These are phyloP conservation scores for Lytechinus variegatus DNA, from an alignment of 35 echinoderm and acorn worm species.

Conservation along the genomic window DNA sequence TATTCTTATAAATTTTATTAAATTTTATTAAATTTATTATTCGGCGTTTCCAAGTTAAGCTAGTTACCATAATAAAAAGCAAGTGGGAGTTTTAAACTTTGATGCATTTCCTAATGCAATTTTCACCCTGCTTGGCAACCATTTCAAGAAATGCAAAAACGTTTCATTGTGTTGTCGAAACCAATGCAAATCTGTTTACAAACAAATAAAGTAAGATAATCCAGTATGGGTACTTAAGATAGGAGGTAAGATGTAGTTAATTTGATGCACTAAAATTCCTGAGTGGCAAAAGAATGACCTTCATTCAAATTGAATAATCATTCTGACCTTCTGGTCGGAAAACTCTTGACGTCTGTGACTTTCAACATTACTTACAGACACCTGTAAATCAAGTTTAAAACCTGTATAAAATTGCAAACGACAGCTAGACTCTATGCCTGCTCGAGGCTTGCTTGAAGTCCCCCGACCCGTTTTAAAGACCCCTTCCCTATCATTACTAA, in stretches of 20 bases:
- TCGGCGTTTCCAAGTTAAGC: no score
- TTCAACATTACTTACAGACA: background rate
- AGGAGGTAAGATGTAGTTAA: background rate
- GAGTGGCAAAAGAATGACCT: background rate
- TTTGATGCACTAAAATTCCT: background rate
- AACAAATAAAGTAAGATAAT: background rate
- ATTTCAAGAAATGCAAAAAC: background rate
- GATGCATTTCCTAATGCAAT: background rate
- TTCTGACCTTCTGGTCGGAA: background rate
- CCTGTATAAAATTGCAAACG: background rate
- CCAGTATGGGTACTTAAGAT: background rate
- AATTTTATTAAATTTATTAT: no score
- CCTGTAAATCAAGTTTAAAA: background rate
- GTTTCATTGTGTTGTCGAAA: background rate
- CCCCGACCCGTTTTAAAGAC: background rate
- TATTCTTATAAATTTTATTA: no score
- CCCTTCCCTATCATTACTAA: background rate
- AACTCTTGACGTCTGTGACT: conserved; percentile 7
- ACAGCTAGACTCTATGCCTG: background rate
- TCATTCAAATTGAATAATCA: background rate
- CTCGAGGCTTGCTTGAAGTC: background rate
- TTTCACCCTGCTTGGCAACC: background rate
- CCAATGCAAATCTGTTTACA: background rate
- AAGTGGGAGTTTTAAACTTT: background rate
- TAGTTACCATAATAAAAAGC: background rate